Base-by-base conservation (phyloP, 2,113 vertebrate species). In the Otis tarda region DNA sequence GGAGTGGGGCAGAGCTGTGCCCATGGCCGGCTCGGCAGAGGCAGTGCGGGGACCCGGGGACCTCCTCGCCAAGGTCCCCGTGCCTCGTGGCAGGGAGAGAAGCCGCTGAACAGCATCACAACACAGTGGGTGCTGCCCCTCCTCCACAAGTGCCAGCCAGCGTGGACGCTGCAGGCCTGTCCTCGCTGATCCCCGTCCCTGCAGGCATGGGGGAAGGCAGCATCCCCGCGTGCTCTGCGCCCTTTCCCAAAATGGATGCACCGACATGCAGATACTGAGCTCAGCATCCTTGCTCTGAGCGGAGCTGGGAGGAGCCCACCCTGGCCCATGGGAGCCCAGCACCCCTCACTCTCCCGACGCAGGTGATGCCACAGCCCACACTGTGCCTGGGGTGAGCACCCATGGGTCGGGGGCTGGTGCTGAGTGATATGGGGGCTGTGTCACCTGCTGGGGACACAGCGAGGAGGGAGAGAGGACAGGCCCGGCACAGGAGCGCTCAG, bases 351-450 rank as follows among this genome's bases (percentile, higher is more conserved):
- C 6, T 17, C 10, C 56, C 35, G 2, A 0, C 3, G 17, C 39
- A 20, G 30, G 57, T 0, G 0, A 4, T 31, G 59, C 77, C 9
- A 2, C 84, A 89, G 71, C 49, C 35, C 6, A 3, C 27, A 0
- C 20, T 14, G 55, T 27, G 24, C 31, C 37, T 49, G 13, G 39
- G 45, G 21, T 12, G 59, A 77, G 69, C 69, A 47, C 17, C 56
- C 69, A 10, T 3, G 24, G 55, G 50, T 4, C 3, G 1, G 2
- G 2, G 35, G 31, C 45, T 63, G 47, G 30, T 6, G 3, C 60
- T 1, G 3, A 57, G 59, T 0, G 0, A 0, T 4, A 55, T 6
- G 3, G 45, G 50, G 49, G 8, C 35, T 49, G 23, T 2, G 0
- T 18, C 45, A 50, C 17, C 2, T 2, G 33, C 30, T 23, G 75